Evolutionary conservation across 1,140 invertebrate genomes (phyloP).

Genomic region (Rhagoletis zephyria): DNA sequence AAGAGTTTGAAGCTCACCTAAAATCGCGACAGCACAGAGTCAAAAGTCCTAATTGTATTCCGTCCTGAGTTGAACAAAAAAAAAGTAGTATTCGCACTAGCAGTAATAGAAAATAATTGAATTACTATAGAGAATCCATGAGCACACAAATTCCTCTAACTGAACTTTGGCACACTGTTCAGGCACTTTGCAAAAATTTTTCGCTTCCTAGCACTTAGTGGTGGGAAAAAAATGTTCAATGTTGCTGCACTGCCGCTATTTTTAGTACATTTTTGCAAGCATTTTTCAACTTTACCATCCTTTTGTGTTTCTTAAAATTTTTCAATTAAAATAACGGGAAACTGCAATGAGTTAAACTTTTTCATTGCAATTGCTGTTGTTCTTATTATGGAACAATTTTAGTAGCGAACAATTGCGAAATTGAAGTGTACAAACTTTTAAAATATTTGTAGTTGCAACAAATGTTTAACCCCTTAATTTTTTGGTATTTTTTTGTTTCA

Average conservation of each 20-base stretch:
- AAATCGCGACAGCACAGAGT: no score
- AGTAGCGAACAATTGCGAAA: constrained; percentile 2
- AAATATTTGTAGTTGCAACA: not conserved
- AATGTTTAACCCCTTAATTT: not conserved
- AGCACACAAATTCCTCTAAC: no score
- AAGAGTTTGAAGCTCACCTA: no score
- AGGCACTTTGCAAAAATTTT: no score
- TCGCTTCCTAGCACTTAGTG: no score
- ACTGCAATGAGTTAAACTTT: not conserved
- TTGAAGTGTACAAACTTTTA: not conserved
- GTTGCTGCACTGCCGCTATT: not conserved
- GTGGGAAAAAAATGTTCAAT: no score
- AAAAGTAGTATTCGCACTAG: no score
- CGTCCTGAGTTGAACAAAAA: no score
- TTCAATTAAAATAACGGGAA: not conserved
- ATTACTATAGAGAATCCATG: no score
- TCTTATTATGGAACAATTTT: not conserved
- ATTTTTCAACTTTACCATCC: not conserved
- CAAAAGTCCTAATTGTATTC: no score
- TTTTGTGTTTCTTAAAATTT: not conserved
- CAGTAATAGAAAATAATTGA: no score
- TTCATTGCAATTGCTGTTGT: not conserved
- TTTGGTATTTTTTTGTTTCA: not conserved
- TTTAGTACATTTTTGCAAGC: not conserved
- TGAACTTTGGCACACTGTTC: no score